Evolutionary conservation across 2,113 vertebrate species (phyloP), one percentile per base, ranked within the genome.

Genomic region (Mus spicilegus): DNA sequence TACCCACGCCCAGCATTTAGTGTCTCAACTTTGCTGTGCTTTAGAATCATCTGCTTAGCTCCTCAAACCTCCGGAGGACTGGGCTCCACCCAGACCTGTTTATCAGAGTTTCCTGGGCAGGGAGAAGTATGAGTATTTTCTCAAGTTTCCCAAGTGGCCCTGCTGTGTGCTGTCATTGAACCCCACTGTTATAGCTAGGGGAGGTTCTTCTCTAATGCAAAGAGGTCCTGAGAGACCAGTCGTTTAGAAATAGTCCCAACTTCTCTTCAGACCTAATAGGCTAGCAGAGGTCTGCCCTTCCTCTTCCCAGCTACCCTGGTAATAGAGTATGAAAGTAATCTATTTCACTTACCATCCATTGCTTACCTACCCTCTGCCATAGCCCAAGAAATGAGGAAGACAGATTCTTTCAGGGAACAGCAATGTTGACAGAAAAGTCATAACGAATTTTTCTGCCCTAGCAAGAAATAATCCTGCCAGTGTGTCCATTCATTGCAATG

Each of bases 211-310:
- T 90, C 92, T 94, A 70, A 87, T 88, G 51, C 63, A 77, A 94
- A 49, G 90, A 42, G 16, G n/a, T 13, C 9, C 26, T 2, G 5
- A 87, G 73, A 94, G 61, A 22, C 54, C 51, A 36, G 51, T 42
- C 69, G 4, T 89, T 94, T 78, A 80, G 78, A 87, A 89, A 97
- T 30, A 92, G 58, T 67, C 22, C 58, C 56, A 82, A 63, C 88
- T 58, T 84, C 85, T 28, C 51, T 33, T 46, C 36, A 65, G 58
- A 72, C 93, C 76, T 90, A 89, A 33, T 80, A 90, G 49, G 42
- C 65, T 67, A 81, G 72, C 88, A 75, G 39, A 87, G 11, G 1
- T 49, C 86, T 76, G 33, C 36, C 67, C 36, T 78, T 54, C 49
- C 14, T 46, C 49, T 33, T 28, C 61, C 26, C 90, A 22, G 17